These are phyloP conservation scores for Muntiacus muntjak DNA, from an alignment of 2,113 vertebrate species.

Conservation along the genomic window DNA sequence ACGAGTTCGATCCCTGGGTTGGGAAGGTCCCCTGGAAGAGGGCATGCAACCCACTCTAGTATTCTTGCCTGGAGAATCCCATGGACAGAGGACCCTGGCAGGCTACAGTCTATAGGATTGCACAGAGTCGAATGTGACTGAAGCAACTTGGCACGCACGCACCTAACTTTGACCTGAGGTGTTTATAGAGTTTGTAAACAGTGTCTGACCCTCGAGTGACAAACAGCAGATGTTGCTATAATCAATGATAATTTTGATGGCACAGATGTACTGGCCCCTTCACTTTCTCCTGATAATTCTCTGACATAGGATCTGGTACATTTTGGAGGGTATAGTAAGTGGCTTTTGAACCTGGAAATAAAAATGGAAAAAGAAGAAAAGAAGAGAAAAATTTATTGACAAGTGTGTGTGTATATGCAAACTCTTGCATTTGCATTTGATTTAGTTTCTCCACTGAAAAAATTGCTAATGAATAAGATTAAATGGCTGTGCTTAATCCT, in stretches of 20 bases:
- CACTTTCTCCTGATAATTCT: neutral
- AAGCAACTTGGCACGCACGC: fast-evolving
- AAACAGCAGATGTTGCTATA: neutral
- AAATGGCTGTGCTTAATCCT: slow-evolving; percentile 74
- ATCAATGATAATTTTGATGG: neutral
- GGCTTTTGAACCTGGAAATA: neutral
- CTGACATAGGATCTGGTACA: neutral
- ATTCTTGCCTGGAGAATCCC: neutral
- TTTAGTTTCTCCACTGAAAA: slow-evolving; percentile 71
- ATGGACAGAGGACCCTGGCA: neutral
- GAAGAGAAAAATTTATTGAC: neutral
- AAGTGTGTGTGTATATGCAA: neutral
- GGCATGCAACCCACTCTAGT: neutral
- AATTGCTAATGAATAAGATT: slow-evolving; percentile 78
- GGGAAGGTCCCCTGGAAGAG: neutral
- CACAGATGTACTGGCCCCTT: neutral
- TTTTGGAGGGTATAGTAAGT: neutral
- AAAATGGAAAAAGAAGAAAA: neutral
- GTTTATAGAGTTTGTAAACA: neutral
- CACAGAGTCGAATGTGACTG: neutral
- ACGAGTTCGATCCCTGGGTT: fast-evolving
- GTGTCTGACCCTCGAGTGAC: neutral
- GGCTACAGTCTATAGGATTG: neutral
- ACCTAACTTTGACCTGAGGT: neutral
- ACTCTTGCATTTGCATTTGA: slow-evolving; percentile 69